Percentiles rank a stretch among this genome's conserved stretches.
These are phyloP conservation scores for Plodia interpunctella DNA, from an alignment of 1,140 invertebrate genomes.

Conservation along the genomic window DNA sequence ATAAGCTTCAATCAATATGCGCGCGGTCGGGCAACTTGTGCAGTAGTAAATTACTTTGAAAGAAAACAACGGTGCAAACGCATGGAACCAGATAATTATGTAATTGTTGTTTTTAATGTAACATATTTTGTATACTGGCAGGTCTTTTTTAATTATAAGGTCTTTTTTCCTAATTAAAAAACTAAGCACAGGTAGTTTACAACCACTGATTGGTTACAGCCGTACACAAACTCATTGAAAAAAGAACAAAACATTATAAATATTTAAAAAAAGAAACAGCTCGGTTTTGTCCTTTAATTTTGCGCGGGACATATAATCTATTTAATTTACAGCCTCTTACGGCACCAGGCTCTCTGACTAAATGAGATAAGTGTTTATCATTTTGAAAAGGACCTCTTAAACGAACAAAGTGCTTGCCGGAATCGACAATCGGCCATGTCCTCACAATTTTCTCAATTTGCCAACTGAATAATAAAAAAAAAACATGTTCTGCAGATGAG, in stretches of 20 bases:
- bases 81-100: too few species aligned
- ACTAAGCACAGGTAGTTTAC: too few species aligned
- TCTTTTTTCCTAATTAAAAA: too few species aligned
- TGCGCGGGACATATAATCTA: slow-evolving; percentile 33
- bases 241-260: not conserved
- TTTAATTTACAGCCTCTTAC: slow-evolving; percentile 35
- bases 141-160: too few species aligned
- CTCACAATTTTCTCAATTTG: slow-evolving; percentile 54
- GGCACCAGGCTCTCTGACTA: slow-evolving; percentile 23
- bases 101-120: too few species aligned
- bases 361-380: slow-evolving; percentile 46
- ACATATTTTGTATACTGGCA: too few species aligned
- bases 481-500: slow-evolving; percentile 38
- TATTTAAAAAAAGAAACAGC: slow-evolving; percentile 1
- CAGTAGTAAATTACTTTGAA: not conserved
- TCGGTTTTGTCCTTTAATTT: slow-evolving; percentile 16
- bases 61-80: not conserved
- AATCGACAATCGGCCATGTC: slow-evolving; percentile 31
- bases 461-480: slow-evolving; percentile 36
- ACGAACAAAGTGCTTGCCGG: slow-evolving; percentile 37
- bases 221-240: too few species aligned
- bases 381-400: slow-evolving; percentile 30
- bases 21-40: slow-evolving; percentile 5
- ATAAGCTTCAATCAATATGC: slow-evolving; percentile 30
- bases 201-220: too few species aligned